These are phyloP conservation scores for Matsumyia berberina DNA, from an alignment of 2,888 invertebrate species.

Conservation along the genomic window DNA sequence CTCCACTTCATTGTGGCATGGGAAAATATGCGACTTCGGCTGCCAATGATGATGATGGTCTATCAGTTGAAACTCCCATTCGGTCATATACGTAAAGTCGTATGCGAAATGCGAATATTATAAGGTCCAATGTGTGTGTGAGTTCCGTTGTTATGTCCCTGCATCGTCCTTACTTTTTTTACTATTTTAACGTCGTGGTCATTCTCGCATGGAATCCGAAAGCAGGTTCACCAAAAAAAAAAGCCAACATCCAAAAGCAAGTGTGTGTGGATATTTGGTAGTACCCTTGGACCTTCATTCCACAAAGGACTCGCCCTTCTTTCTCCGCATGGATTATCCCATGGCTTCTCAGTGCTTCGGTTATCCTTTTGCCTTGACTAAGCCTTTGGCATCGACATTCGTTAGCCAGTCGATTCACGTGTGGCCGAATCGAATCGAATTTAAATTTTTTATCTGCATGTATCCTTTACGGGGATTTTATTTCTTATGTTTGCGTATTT, in stretches of 20 bases:
- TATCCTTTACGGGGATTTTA: constrained; percentile 73
- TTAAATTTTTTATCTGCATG: constrained; percentile 76
- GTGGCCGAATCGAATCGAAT: constrained; percentile 74
- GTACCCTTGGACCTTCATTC: constrained; percentile 51
- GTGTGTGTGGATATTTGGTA: not conserved
- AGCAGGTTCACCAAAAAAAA: constrained; percentile 47
- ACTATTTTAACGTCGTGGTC: constrained; percentile 58
- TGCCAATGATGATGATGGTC: constrained; percentile 44
- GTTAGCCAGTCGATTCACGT: constrained; percentile 76
- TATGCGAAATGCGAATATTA: constrained; percentile 65
- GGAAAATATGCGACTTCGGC: constrained; percentile 33
- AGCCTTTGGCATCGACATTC: constrained; percentile 56
- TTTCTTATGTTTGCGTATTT: constrained; percentile 75
- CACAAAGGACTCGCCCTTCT: constrained; percentile 53
- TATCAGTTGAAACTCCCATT: constrained; percentile 61
- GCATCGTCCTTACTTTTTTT: constrained; percentile 27
- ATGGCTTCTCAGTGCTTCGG: constrained; percentile 50
- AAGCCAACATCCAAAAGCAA: constrained; percentile 6
- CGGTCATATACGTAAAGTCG: constrained; percentile 71
- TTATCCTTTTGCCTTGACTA: constrained; percentile 43
- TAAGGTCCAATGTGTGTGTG: constrained; percentile 41
- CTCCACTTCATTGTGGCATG: constrained; percentile 6
- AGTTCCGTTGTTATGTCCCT: constrained; percentile 29
- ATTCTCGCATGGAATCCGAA: constrained; percentile 71
- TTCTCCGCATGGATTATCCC: constrained; percentile 55